Evolutionary conservation across 2,888 invertebrate genomes (phyloP), one percentile per base, ranked within the genome.

Genomic region (Cybosia mesomella): DNA sequence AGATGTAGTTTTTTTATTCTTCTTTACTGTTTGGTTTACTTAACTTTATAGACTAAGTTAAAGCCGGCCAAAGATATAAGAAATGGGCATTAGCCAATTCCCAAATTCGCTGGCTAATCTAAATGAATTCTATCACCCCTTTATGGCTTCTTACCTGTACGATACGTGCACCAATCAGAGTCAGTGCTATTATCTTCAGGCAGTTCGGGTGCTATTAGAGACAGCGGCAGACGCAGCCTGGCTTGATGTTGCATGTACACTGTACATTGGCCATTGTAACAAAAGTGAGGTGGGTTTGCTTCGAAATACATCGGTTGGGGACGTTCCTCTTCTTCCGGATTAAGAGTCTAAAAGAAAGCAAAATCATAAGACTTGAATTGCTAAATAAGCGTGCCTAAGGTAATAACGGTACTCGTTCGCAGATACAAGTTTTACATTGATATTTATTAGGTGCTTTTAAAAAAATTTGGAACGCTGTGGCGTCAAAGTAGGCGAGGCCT

Each of bases 141-240:
- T n/a, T 8, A 49, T 49, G 49, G 8, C n/a, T 49, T 9, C 49
- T 59, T 72, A 91, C 92, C 90, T 66, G 92, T 90, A 7, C 84
- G 83, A 91, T 97, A 97, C 71, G 96, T 96, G 89, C 97, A 98
- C 96, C 96, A 97, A 68, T 92, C 90, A 57, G 93, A 89, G 32
- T 94, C 91, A 7, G 90, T 90, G 53, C 85, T 78, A 72, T 92
- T 90, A 64, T 90, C 90, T 13, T 88, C 87, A 1, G 84, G 84
- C 2, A 85, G 81, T 8, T 89, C 89, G 0, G 92, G 92, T 0
- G 93, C 92, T 36, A 87, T 73, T 55, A 94, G 79, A 0, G 94
- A 85, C 24, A 94, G 83, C 13, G 92, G 94, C 68, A 94, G 83
- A 2, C 91, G 85, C 76, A 94, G 83, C 3, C 92, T 84, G 13